Percentiles rank a stretch among this genome's conserved stretches.
Conservation (phyloP, 2,113 vertebrate genomes). For the Solenodon paradoxus region DNA sequence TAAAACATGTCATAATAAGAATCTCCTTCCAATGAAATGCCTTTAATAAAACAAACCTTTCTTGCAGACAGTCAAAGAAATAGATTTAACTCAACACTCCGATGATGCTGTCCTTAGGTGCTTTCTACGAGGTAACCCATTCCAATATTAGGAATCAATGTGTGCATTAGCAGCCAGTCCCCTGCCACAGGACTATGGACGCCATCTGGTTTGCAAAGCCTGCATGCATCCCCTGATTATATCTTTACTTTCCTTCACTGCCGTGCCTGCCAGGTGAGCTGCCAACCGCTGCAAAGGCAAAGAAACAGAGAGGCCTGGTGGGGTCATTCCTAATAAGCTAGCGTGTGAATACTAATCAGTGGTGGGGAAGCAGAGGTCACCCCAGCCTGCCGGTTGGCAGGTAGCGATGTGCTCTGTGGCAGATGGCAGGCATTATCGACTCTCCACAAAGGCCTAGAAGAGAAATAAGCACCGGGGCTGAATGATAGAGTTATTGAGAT, state of each 20-base stretch:
- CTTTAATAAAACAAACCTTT: conserved; percentile 45
- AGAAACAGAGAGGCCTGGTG: conserved; percentile 82
- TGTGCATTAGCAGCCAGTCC: conserved; percentile 83
- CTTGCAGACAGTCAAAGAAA: conserved; percentile 30
- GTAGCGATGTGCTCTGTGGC: conserved; percentile 88
- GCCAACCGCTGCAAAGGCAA: conserved; percentile 82
- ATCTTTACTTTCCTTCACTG: conserved; percentile 84
- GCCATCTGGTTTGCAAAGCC: conserved; percentile 86
- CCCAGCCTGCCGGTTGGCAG: conserved; percentile 85
- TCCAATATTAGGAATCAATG: conserved; percentile 78
- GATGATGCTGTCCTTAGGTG: conserved; percentile 44
- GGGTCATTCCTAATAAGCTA: conserved; percentile 87
- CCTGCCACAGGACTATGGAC: conserved; percentile 80
- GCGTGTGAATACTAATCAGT: conserved; percentile 88
- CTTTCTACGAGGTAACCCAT: not conserved
- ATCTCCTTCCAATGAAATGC: conserved; percentile 20
- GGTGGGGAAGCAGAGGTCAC: conserved; percentile 86
- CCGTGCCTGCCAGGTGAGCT: conserved; percentile 88
- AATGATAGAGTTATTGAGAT: conserved; percentile 89
- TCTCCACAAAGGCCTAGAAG: conserved; percentile 86
- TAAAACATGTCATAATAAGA: conserved; percentile 5
- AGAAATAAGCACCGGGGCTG: conserved; percentile 79
- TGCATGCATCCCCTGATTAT: conserved; percentile 85
- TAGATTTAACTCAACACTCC: conserved; percentile 43
- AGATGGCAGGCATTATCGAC: conserved; percentile 91